A percentile compares a stretch with the other conserved stretches of the same genome.
These are phyloP conservation scores for Sebastes jordani DNA, from an alignment of 2,797 vertebrate genomes.

Conservation along the genomic window DNA sequence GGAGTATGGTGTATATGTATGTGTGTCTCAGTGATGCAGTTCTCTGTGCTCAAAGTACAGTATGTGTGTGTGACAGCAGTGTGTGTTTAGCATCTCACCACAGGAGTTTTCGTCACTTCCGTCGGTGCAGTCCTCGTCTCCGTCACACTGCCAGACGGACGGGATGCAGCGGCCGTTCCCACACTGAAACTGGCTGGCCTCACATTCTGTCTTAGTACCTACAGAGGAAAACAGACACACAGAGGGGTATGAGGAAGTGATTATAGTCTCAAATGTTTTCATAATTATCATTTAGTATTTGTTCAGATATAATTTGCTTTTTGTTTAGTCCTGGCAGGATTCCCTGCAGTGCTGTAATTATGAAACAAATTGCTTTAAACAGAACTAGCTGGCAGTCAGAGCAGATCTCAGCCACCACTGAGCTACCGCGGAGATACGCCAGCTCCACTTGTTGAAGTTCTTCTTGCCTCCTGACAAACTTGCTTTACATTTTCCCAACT, in stretches of 20 bases:
- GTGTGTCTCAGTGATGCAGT: neutral
- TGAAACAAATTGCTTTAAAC: neutral
- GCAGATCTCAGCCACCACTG: neutral
- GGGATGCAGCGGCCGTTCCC: conserved; percentile 96
- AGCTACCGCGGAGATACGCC: neutral
- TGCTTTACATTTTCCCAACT: neutral
- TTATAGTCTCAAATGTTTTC: neutral
- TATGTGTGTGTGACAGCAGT: neutral
- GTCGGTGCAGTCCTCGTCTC: conserved; percentile 93
- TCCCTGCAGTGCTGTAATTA: neutral
- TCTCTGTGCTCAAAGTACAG: neutral
- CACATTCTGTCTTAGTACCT: conserved; percentile 90
- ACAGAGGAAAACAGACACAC: neutral
- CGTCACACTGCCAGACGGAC: conserved; percentile 94
- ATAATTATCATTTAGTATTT: neutral
- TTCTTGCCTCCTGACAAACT: neutral
- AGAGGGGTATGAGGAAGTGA: neutral
- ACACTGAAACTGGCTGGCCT: conserved; percentile 92
- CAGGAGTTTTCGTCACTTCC: conserved; percentile 93
- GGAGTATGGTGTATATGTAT: neutral
- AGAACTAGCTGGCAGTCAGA: neutral
- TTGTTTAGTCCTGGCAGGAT: neutral
- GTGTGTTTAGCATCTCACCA: conserved; percentile 81
- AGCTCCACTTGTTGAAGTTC: neutral
- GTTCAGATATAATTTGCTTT: neutral